Base-by-base conservation (phyloP, 2,113 vertebrate genomes). In the Proteles cristata region DNA sequence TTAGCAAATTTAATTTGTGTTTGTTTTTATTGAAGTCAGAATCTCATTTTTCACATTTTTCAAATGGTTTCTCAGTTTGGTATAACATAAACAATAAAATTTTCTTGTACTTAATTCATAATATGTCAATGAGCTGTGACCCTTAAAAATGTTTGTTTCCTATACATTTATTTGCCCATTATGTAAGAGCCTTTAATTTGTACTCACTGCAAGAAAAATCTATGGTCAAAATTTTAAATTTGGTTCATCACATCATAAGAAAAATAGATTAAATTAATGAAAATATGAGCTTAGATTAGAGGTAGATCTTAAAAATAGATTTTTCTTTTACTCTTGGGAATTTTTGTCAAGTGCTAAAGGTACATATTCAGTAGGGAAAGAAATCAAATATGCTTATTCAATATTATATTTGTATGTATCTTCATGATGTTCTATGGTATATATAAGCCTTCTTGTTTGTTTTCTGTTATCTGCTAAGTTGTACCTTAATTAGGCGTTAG, bases 401-500 rank as follows among this genome's bases (percentile, higher is more conserved):
- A 85, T 90, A 81, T 93, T 93, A 55, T 19, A 3, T 96, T 96
- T 97, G 48, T 97, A 55, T 97, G 89, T 94, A 33, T 95, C n/a
- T 82, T 53, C 89, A 95, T 90, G 65, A 86, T 83, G 16, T 95
- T 91, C 61, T 94, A 12, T 73, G 58, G 68, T 93, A 95, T 93
- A 71, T 94, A 45, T 96, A 82, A 97, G 81, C 97, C 87, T 98
- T 98, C 87, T 97, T 90, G 71, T 71, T 97, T 93, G 50, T 80
- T 95, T 88, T 93, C 80, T 97, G 66, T 94, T 97, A 91, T 94
- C 28, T 76, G 71, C 97, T 96, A 95, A 97, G 89, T 96, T 97
- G 96, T 93, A 98, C 97, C 89, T 96, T 98, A 98, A 97, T 96
- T 97, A 98, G 98, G 97, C 88, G 96, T n/a, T 98, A 98, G 96